Conservation (phyloP, 2,888 invertebrate genomes). For the Anthophora plumipes region DNA sequence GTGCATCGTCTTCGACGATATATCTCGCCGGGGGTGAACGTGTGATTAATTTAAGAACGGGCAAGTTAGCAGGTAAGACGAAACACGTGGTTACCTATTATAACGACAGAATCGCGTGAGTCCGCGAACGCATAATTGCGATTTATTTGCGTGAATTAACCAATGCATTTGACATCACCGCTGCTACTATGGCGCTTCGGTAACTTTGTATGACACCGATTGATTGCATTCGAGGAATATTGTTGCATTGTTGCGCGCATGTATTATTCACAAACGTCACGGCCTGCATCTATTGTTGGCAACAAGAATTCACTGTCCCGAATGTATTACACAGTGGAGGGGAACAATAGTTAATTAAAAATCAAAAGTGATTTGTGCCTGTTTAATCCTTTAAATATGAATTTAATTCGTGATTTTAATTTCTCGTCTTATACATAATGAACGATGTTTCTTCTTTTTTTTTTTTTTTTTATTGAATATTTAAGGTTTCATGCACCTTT, state of each 20-base stretch:
- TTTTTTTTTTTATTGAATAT: too few relatives aligned
- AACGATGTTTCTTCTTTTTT: too few relatives aligned
- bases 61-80: conserved; percentile 45
- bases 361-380: background rate
- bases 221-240: conserved; percentile 40
- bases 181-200: conserved; percentile 20
- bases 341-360: conserved; percentile 6
- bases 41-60: conserved; percentile 56
- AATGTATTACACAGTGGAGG: background rate
- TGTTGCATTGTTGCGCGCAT: conserved; percentile 8
- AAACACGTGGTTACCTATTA: conserved; percentile 38
- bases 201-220: conserved; percentile 49
- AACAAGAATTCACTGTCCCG: background rate
- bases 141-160: conserved; percentile 68
- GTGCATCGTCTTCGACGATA: conserved; percentile 44
- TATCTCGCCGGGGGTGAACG: conserved; percentile 31
- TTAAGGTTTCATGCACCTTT: too few relatives aligned
- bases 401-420: too few relatives aligned
- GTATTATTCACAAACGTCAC: conserved; percentile 12
- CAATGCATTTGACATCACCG: conserved; percentile 41
- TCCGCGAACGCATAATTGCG: conserved; percentile 55
- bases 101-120: conserved; percentile 58
- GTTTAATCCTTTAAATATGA: background rate
- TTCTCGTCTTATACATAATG: too few relatives aligned
- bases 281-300: too few relatives aligned